A percentile compares a stretch with the other conserved stretches of the same genome.
Conservation (phyloP, 2,888 invertebrate species). For the Xiphydria camelus region DNA sequence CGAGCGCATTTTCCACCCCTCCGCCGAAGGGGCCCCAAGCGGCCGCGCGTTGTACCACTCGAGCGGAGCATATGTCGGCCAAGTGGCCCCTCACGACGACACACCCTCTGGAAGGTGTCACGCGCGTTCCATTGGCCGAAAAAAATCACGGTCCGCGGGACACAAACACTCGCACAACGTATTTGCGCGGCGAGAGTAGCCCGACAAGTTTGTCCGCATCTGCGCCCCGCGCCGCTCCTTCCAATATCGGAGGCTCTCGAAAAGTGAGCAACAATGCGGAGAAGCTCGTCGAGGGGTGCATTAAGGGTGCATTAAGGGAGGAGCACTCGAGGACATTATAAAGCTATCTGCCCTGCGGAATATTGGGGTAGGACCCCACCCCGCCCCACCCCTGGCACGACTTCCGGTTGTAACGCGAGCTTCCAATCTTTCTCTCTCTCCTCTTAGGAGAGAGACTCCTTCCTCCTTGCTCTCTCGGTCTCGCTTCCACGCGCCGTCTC, state of each 20-base stretch:
- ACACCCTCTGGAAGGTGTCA: neutral
- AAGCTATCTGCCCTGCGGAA: slow-evolving; percentile 37
- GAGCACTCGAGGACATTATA: slow-evolving; percentile 52
- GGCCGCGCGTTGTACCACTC: too few relatives aligned
- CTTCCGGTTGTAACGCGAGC: slow-evolving; percentile 57
- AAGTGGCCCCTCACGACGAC: neutral
- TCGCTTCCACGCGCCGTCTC: too few relatives aligned
- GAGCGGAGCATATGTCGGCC: too few relatives aligned
- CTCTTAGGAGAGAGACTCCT: too few relatives aligned
- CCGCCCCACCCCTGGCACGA: slow-evolving; percentile 36
- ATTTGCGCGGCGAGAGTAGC: neutral
- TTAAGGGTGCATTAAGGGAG: slow-evolving; percentile 48
- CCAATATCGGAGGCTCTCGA: slow-evolving; percentile 7
- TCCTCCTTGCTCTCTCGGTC: too few relatives aligned
- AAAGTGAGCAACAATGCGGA: slow-evolving; percentile 52
- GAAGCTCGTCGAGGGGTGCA: slow-evolving; percentile 29
- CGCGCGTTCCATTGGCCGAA: neutral
- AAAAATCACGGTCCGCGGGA: neutral
- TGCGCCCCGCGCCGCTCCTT: slow-evolving; percentile 1
- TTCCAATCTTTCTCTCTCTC: slow-evolving; percentile 16
- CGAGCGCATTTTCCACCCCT: too few relatives aligned
- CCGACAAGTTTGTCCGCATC: neutral
- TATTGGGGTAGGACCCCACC: slow-evolving; percentile 44
- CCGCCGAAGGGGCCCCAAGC: too few relatives aligned
- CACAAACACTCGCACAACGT: slow-evolving; percentile 1